Evolutionary conservation across 1,140 invertebrate species (phyloP).

Genomic region (Archivesica marissinica): DNA sequence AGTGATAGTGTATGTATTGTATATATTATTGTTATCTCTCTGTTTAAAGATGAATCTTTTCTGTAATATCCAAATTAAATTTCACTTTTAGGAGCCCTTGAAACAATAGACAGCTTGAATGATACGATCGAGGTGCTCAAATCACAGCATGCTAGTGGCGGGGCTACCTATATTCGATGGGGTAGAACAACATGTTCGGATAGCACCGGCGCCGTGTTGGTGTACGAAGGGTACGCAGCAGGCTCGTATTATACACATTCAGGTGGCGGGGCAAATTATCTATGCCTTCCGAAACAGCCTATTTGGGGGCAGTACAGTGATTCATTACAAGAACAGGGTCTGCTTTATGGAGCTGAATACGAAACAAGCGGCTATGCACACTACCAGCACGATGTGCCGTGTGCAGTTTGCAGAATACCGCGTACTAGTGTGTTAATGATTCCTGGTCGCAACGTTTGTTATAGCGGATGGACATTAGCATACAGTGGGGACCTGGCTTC

Average conservation of each 20-base stretch:
- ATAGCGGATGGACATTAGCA: conserved; percentile 55
- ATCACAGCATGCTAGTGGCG: background rate
- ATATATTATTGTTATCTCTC: too few relatives aligned
- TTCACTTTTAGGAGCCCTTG: background rate
- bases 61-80: too few relatives aligned
- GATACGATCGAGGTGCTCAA: background rate
- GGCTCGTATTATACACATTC: conserved; percentile 34
- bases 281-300: conserved; percentile 53
- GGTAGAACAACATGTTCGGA: conserved; percentile 15
- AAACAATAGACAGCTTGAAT: background rate
- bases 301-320: background rate
- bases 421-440: conserved; percentile 62
- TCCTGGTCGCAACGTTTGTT: conserved; percentile 63
- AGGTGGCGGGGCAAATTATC: conserved; percentile 44
- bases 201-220: background rate
- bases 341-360: conserved; percentile 67
- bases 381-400: conserved; percentile 60
- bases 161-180: conserved; percentile 35
- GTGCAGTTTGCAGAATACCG: conserved; percentile 58
- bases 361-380: conserved; percentile 85
- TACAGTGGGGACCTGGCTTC: conserved; percentile 65
- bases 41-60: too few relatives aligned
- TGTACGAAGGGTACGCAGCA: conserved; percentile 25
- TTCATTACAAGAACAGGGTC: background rate
- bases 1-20: too few relatives aligned